Evolutionary conservation across 1,140 invertebrate species (phyloP), one percentile per base, ranked within the genome.

Genomic region (Cotesia vestalis): DNA sequence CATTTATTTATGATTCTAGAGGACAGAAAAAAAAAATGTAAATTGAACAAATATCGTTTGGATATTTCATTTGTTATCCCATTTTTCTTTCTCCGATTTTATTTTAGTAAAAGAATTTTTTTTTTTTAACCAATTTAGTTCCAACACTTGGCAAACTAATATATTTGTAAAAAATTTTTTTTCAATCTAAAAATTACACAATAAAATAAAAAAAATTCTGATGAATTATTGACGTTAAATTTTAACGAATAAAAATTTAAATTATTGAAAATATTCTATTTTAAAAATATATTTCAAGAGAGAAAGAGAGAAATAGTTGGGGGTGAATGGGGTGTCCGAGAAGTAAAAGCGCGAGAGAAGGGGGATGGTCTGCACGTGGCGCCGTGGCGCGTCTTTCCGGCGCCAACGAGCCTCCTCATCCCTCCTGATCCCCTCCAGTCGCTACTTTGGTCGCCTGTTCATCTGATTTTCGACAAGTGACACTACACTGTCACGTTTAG

Each of bases 381-480:
- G 83, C 84, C 84, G 81, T 79, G 84, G 83, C 84, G 84, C 84
- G 84, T 77, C 84, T 77, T 77, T 74, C 76, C 79, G 84, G 84
- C 84, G 84, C 84, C 84, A 78, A 74, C 75, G 75, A 78, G 76
- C 74, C 80, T 78, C 78, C 63, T 46, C 63, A 55, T 40, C 55
- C 40, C 63, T 60, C 9, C 27, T 61, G n/a, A n/a, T 70, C 51
- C 36, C 40, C 4, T 8, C 12, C 27, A 27, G 27, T 72, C 52
- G 2, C 6, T 46, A 27, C 34, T 63, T 63, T 12, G 8, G 38
- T 36, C 62, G 40, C 9, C 38, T 36, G 35, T 64, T 27, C 62
- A 46, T 64, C 14, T 36, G 14, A 64, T 27, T 12, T 46, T 27
- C 12, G 8, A 38, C 36, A 46, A 17, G 6, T 12, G 11, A 20